phyloP scores from a whole-genome alignment of 64 coral and sea anemone species.

The Porites australiensis region DNA sequence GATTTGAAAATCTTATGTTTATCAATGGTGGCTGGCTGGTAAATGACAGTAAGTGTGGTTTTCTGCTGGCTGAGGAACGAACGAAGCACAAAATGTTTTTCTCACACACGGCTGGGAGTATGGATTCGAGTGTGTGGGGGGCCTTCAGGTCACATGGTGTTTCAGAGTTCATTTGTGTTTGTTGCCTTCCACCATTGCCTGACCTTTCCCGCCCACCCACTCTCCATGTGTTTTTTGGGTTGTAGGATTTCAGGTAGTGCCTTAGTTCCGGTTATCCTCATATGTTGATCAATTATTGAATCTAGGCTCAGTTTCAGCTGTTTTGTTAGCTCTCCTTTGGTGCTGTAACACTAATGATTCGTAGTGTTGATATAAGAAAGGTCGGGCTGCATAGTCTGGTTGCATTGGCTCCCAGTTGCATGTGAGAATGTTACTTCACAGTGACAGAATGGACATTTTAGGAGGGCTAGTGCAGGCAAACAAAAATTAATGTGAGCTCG shows the following conservation, averaged over 20 bases:
- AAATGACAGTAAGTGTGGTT: neutral
- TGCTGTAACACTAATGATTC: too few relatives aligned
- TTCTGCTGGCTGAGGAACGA: conserved; percentile 43
- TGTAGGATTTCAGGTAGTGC: neutral
- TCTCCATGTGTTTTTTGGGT: neutral
- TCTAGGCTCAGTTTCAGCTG: neutral
- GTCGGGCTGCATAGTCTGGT: neutral
- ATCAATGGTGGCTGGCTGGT: too few relatives aligned
- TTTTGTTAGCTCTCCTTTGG: too few relatives aligned
- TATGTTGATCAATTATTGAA: too few relatives aligned
- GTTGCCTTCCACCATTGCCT: neutral
- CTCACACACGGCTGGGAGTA: conserved; percentile 16
- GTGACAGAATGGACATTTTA: too few relatives aligned
- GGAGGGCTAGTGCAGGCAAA: too few relatives aligned
- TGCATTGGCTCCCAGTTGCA: neutral
- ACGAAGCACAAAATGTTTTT: conserved; percentile 18
- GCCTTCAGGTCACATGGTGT: neutral
- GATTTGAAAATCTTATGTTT: too few relatives aligned
- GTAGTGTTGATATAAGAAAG: neutral
- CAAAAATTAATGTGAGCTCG: too few relatives aligned
- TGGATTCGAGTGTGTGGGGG: conserved; percentile 4
- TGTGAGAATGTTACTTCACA: too few relatives aligned
- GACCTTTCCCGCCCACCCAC: neutral
- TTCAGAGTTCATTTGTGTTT: neutral
- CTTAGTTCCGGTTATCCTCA: neutral